Evolutionary conservation across 2,797 vertebrate species (phyloP), one percentile per base, ranked within the genome.

Genomic region (Sciurus carolinensis): DNA sequence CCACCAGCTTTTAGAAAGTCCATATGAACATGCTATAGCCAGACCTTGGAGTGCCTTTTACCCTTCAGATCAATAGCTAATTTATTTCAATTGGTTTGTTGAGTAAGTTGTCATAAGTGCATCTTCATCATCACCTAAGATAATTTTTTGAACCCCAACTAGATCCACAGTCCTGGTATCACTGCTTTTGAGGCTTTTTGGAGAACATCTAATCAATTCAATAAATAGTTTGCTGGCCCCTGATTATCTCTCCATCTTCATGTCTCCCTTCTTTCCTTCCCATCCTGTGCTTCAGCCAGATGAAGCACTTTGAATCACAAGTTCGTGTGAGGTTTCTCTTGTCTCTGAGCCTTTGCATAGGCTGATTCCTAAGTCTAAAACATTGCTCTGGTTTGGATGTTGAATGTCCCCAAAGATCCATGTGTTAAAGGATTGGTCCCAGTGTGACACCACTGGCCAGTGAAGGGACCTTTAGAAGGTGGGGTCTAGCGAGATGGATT

Each of bases 61-160:
- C 24, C 52, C 69, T 76, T 94, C 42, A 69, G 52, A 42, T 54
- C 59, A 69, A 77, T 11, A 73, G 69, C 69, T 80, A 69, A 87
- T 84, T 84, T 64, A 3, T 50, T 28, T 44, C 24, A 44, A 69
- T 86, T 79, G 69, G 36, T 42, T 75, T 90, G 28, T 76, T 69
- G 36, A 73, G 2, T 36, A 76, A 71, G 4, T 82, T 91, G 91
- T 93, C 52, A 44, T 83, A 75, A 71, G 15, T 64, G 0, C 30
- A 82, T 94, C 92, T 87, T 94, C 66, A 95, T 84, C 24, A 93
- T 83, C 18, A 30, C 66, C 39, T 42, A 64, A 80, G 77, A 44
- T 92, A 54, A 71, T 57, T 66, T 75, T 92, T 93, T 42, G 47
- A 91, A 15, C 5, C 24, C 71, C 81, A 69, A 6, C 3, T 64